Evolutionary conservation across 2,113 vertebrate genomes (phyloP).

Genomic region (Varanus salvator): DNA sequence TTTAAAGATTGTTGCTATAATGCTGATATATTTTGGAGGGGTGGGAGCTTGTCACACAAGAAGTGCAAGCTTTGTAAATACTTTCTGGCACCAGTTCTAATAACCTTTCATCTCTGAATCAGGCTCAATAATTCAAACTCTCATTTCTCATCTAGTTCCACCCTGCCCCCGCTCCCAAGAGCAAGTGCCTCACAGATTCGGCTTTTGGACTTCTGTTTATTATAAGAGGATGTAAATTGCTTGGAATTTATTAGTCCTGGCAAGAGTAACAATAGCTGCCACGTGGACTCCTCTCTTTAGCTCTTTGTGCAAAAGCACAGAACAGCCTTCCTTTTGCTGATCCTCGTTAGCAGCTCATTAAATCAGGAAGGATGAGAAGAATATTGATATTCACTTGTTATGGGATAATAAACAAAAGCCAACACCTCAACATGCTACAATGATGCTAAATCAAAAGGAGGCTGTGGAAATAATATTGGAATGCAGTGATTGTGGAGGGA

Average conservation of each 20-base stretch:
- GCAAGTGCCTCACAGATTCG: constrained; percentile 31
- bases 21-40: not conserved
- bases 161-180: constrained; percentile 4
- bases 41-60: not conserved
- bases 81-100: not conserved
- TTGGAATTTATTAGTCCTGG: constrained; percentile 45
- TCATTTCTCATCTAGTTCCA: constrained; percentile 33
- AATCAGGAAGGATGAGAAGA: constrained; percentile 31
- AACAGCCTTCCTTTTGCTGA: constrained; percentile 33
- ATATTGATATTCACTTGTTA: not conserved
- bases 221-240: constrained; percentile 50
- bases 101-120: constrained; percentile 29
- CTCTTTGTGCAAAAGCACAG: constrained; percentile 32
- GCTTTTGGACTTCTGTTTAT: constrained; percentile 49
- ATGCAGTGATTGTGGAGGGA: not conserved
- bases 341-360: constrained; percentile 35
- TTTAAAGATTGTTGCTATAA: constrained; percentile 7
- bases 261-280: constrained; percentile 50
- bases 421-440: not conserved
- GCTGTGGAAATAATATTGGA: not conserved
- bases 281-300: constrained; percentile 32
- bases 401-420: constrained; percentile 13
- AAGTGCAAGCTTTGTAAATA: constrained; percentile 29
- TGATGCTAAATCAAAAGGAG: not conserved
- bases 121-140: constrained; percentile 38